A percentile compares a stretch with the other conserved stretches of the same genome.
These are phyloP conservation scores for Micrasema longulum DNA, from an alignment of 1,140 invertebrate genomes.

Conservation along the genomic window DNA sequence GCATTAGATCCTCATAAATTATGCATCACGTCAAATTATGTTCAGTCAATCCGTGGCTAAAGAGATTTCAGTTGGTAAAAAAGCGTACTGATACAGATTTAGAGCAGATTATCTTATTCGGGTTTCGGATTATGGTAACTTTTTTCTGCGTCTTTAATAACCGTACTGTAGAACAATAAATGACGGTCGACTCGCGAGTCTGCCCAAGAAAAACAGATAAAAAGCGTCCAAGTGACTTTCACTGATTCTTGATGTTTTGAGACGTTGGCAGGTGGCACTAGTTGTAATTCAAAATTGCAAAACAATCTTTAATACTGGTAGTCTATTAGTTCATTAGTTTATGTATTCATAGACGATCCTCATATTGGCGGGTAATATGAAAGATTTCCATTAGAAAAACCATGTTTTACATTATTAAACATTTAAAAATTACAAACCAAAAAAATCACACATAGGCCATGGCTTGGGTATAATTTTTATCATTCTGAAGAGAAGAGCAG, in stretches of 20 bases:
- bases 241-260: constrained; percentile 45
- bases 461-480: no score
- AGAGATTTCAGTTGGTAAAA: not conserved
- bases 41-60: no score
- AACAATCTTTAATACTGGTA: constrained; percentile 29
- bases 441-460: no score
- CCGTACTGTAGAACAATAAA: constrained; percentile 53
- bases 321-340: constrained; percentile 19
- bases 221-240: constrained; percentile 49
- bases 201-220: constrained; percentile 34
- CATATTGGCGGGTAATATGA: no score
- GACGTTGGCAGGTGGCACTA: constrained; percentile 30
- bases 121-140: constrained; percentile 42
- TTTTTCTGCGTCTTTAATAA: constrained; percentile 48
- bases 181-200: constrained; percentile 34
- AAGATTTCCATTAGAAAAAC: no score
- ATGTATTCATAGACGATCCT: no score
- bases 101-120: constrained; percentile 30
- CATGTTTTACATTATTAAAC: no score
- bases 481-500: no score
- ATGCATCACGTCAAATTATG: no score
- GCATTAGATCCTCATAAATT: no score
- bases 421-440: no score
- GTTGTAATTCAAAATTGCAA: constrained; percentile 27
- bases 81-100: constrained; percentile 40